Evolutionary conservation across 2,113 vertebrate species (phyloP).

Genomic region (Mus spicilegus): DNA sequence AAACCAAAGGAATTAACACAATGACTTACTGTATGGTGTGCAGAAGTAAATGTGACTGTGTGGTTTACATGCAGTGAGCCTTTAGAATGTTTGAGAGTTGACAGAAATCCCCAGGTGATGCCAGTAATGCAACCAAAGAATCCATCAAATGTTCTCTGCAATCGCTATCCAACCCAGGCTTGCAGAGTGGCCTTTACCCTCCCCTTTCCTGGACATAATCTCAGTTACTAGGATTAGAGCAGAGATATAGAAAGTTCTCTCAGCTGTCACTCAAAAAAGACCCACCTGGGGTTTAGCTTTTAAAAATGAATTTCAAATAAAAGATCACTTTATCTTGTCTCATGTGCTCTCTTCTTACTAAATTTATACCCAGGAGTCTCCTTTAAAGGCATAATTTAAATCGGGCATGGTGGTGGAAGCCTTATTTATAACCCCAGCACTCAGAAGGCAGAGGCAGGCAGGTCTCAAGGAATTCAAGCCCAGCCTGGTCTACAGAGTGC

Average conservation of each 20-base stretch:
- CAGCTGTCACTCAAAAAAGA: not conserved
- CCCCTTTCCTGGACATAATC: not conserved
- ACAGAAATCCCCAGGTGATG: not conserved
- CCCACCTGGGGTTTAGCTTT: conserved; percentile 15
- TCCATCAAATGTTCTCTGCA: not conserved
- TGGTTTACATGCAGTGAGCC: not conserved
- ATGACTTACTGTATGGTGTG: not conserved
- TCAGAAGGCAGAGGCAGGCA: not conserved
- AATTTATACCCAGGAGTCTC: conserved; percentile 30
- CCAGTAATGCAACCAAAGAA: not conserved
- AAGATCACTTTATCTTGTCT: conserved; percentile 41
- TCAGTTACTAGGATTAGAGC: not conserved
- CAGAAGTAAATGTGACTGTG: not conserved
- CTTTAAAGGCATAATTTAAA: conserved; percentile 14
- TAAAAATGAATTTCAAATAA: conserved; percentile 41
- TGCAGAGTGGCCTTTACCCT: not conserved
- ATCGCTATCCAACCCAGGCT: not conserved
- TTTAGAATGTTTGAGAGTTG: conserved; percentile 21
- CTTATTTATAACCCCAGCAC: not conserved
- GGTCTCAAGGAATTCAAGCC: not conserved
- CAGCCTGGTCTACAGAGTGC: no score
- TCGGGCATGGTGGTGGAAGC: not conserved
- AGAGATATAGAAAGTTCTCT: conserved; percentile 52
- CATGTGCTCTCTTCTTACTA: not conserved
- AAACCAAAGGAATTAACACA: not conserved